These are phyloP conservation scores for Dryobates pubescens DNA, from an alignment of 2,797 vertebrate genomes.

Conservation along the genomic window DNA sequence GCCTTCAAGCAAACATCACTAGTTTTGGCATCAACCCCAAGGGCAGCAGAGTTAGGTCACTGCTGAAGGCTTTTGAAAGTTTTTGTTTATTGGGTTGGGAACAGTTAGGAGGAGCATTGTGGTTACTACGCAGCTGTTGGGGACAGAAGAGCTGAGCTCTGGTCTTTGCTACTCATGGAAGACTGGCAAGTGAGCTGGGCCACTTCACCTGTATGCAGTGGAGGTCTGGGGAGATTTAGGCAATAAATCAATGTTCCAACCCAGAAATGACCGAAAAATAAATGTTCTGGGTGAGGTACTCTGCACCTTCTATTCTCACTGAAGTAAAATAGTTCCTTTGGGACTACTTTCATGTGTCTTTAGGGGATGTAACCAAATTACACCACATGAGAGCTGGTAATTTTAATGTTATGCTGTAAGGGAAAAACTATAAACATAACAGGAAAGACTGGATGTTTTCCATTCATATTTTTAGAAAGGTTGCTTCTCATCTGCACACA, in stretches of 20 bases:
- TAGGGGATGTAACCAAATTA: slow-evolving; percentile 62
- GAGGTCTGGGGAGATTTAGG: background rate
- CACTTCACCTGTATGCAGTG: background rate
- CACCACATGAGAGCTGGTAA: slow-evolving; percentile 56
- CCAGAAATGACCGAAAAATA: background rate
- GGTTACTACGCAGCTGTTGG: accelerated
- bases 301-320: slow-evolving; percentile 40
- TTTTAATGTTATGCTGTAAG: slow-evolving; percentile 43
- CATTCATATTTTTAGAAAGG: slow-evolving; percentile 63
- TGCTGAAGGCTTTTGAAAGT: background rate
- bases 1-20: background rate
- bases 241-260: background rate
- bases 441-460: slow-evolving; percentile 66
- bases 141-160: background rate
- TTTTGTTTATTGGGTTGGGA: background rate
- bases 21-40: background rate
- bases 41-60: background rate
- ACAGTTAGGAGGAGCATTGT: background rate
- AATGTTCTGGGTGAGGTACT: background rate
- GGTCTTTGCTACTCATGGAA: background rate
- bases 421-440: slow-evolving; percentile 60
- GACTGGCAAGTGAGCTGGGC: background rate
- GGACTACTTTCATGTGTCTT: slow-evolving; percentile 56
- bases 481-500: slow-evolving; percentile 49
- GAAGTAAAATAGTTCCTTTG: slow-evolving; percentile 16